phyloP scores from a whole-genome alignment of 2,888 invertebrate species.

The Drosophila robusta region DNA sequence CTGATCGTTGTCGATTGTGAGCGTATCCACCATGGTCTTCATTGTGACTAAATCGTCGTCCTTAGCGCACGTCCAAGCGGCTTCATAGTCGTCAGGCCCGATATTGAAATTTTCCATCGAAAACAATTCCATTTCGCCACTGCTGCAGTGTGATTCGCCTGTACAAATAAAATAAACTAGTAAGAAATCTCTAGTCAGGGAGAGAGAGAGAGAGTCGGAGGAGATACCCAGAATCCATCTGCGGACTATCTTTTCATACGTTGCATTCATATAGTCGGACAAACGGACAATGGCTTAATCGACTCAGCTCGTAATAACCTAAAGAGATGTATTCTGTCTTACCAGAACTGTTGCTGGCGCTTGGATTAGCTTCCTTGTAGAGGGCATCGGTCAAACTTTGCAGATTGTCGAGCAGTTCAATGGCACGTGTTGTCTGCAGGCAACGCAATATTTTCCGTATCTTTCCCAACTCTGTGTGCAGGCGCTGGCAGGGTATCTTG shows the following conservation, averaged over 20 bases:
- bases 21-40: constrained; percentile 67
- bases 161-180: neutral
- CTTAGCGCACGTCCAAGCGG: constrained; percentile 77
- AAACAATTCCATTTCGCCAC: constrained; percentile 4
- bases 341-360: constrained; percentile 18
- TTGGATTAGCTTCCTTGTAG: constrained; percentile 8
- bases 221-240: too few species aligned
- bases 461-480: constrained; percentile 78
- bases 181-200: too few species aligned
- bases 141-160: constrained; percentile 14
- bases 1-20: constrained; percentile 22
- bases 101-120: constrained; percentile 11
- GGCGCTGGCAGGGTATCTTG: constrained; percentile 1
- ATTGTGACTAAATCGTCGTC: constrained; percentile 76
- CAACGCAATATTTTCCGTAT: constrained; percentile 67
- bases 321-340: neutral
- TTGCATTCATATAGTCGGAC: too few species aligned
- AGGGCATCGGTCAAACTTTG: constrained; percentile 16
- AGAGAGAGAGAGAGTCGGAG: too few species aligned
- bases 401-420: constrained; percentile 65
- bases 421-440: constrained; percentile 3
- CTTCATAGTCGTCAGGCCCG: constrained; percentile 69
- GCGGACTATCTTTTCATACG: too few species aligned
- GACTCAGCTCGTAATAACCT: too few species aligned
- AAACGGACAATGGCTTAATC: too few species aligned